Percentiles rank a stretch among this genome's conserved stretches.
Conservation (phyloP, 2,797 vertebrate species). For the Champsocephalus esox region DNA sequence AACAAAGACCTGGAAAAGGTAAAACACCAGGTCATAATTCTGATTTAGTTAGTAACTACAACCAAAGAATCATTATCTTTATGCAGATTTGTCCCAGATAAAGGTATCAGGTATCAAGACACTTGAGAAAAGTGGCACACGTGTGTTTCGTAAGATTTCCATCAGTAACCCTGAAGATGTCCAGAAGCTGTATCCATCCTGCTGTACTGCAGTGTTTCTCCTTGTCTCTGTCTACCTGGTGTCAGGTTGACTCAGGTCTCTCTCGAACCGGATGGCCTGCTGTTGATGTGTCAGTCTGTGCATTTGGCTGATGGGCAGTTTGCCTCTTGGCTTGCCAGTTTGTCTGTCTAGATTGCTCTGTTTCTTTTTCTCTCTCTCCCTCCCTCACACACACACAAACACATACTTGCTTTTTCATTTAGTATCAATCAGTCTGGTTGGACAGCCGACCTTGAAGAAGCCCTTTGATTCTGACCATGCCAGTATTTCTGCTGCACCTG, state of each 20-base stretch:
- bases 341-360: slow-evolving; percentile 30
- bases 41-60: neutral
- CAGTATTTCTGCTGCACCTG: slow-evolving; percentile 49
- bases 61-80: too few species aligned
- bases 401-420: slow-evolving; percentile 22
- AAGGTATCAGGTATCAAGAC: neutral
- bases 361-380: slow-evolving; percentile 10
- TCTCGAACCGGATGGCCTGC: slow-evolving; percentile 30
- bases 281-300: slow-evolving; percentile 44
- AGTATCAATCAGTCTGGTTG: slow-evolving; percentile 37
- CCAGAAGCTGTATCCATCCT: too few species aligned
- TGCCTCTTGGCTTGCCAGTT: slow-evolving; percentile 43
- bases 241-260: slow-evolving; percentile 22
- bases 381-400: slow-evolving; percentile 4
- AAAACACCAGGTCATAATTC: neutral
- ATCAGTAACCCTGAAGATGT: neutral
- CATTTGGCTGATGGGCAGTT: slow-evolving; percentile 32
- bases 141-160: neutral
- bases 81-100: neutral
- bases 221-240: slow-evolving; percentile 30
- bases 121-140: neutral
- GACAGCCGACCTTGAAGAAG: slow-evolving; percentile 61
- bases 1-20: neutral
- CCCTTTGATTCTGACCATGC: slow-evolving; percentile 53
- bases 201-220: slow-evolving; percentile 14